Percentiles rank a stretch among this genome's conserved stretches.
Conservation (phyloP, 2,113 vertebrate species). For the Rutilus rutilus region DNA sequence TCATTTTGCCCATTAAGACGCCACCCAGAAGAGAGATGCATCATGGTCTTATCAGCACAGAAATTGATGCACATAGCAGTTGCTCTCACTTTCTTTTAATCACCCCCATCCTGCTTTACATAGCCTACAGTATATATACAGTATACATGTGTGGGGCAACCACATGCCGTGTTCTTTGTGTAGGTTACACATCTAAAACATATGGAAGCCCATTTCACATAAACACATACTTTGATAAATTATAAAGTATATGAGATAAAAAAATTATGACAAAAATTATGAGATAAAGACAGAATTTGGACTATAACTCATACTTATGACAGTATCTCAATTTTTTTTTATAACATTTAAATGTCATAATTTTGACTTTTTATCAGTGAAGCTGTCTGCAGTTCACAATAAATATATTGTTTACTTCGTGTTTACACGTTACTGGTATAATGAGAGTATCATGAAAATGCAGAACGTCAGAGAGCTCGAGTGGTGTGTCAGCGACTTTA, state of each 20-base stretch:
- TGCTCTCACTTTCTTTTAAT: slow-evolving; percentile 11
- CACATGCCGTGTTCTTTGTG: neutral
- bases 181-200: neutral
- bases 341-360: neutral
- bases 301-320: neutral
- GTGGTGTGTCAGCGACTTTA: too few species aligned
- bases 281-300: neutral
- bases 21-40: neutral
- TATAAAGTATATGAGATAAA: too few species aligned
- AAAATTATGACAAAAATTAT: too few species aligned
- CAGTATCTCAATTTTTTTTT: neutral
- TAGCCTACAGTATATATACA: neutral
- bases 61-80: slow-evolving; percentile 24
- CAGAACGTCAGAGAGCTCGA: too few species aligned
- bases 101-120: neutral
- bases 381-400: too few species aligned
- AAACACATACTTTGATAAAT: too few species aligned
- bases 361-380: neutral
- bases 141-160: neutral
- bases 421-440: too few species aligned
- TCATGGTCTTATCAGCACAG: slow-evolving; percentile 30
- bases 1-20: slow-evolving; percentile 11
- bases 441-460: too few species aligned
- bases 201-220: too few species aligned
- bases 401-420: too few species aligned